Evolutionary conservation across 2,888 invertebrate genomes (phyloP).

Genomic region (Drosophila bunnanda): DNA sequence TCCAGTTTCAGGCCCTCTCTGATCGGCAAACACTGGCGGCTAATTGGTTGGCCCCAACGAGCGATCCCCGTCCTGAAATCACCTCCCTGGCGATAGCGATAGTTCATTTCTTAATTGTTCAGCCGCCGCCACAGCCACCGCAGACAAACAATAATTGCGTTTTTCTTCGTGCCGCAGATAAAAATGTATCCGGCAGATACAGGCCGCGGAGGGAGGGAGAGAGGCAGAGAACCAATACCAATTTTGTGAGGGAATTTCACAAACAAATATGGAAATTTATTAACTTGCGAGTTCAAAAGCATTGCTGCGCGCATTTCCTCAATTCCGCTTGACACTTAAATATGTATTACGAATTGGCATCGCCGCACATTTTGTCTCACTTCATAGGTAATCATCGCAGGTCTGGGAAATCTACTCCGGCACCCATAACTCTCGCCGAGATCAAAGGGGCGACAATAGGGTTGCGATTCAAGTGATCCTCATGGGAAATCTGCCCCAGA

Average conservation of each 20-base stretch:
- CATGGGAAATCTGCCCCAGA: conserved; percentile 22
- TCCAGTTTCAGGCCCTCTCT: conserved; percentile 27
- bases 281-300: conserved; percentile 75
- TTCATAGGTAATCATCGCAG: conserved; percentile 58
- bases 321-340: conserved; percentile 74
- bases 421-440: conserved; percentile 55
- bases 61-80: conserved; percentile 39
- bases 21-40: conserved; percentile 67
- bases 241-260: conserved; percentile 58
- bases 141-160: conserved; percentile 41
- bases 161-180: conserved; percentile 52
- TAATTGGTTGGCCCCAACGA: conserved; percentile 56
- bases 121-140: conserved; percentile 40
- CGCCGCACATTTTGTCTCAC: conserved; percentile 33
- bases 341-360: conserved; percentile 57
- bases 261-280: conserved; percentile 74
- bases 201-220: conserved; percentile 43
- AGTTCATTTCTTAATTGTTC: conserved; percentile 78
- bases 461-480: conserved; percentile 19
- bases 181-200: conserved; percentile 79
- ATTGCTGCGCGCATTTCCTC: conserved; percentile 72
- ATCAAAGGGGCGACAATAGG: conserved; percentile 67
- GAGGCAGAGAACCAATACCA: conserved; percentile 1
- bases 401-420: conserved; percentile 54
- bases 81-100: conserved; percentile 59